phyloP scores from a whole-genome alignment of 2,888 invertebrate species.

The Caenorhabditis drosophilae region DNA sequence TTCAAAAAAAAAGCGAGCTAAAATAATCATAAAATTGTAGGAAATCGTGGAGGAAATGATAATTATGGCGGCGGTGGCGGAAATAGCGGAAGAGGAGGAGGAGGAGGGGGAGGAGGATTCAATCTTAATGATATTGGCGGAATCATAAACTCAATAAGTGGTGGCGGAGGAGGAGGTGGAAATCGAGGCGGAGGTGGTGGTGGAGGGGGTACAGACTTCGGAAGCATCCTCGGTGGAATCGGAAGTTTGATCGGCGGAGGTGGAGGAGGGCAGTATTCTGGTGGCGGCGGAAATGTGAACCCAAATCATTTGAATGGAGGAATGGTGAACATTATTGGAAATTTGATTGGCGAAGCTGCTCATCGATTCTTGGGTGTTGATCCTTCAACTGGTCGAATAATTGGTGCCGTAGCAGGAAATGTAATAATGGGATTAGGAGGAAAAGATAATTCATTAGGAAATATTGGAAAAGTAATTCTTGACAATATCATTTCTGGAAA shows the following conservation, averaged over 20 bases:
- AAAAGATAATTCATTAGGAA: conserved; percentile 68
- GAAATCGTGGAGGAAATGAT: conserved; percentile 13
- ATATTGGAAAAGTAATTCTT: conserved; percentile 68
- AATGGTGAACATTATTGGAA: conserved; percentile 65
- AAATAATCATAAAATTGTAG: no score
- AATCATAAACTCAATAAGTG: conserved; percentile 39
- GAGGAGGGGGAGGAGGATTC: conserved; percentile 42
- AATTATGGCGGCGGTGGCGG: conserved; percentile 36
- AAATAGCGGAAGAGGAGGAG: conserved; percentile 27
- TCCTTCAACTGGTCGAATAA: conserved; percentile 63
- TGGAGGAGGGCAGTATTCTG: conserved; percentile 55
- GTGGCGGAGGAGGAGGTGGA: conserved; percentile 45
- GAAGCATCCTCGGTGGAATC: conserved; percentile 58
- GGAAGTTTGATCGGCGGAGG: conserved; percentile 64
- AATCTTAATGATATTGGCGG: conserved; percentile 47
- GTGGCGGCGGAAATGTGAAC: conserved; percentile 63
- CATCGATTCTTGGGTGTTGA: conserved; percentile 68
- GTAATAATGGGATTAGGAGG: conserved; percentile 68
- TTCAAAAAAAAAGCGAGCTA: not conserved
- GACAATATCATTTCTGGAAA: conserved; percentile 69
- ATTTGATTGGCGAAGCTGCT: conserved; percentile 67
- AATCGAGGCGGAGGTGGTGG: conserved; percentile 39
- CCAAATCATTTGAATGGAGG: conserved; percentile 62
- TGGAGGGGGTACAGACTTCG: conserved; percentile 42
- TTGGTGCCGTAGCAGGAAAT: conserved; percentile 68